Percentiles rank a stretch among this genome's conserved stretches.
Evolutionary conservation across 2,797 vertebrate species (phyloP).

Genomic region (Pterois miles): DNA sequence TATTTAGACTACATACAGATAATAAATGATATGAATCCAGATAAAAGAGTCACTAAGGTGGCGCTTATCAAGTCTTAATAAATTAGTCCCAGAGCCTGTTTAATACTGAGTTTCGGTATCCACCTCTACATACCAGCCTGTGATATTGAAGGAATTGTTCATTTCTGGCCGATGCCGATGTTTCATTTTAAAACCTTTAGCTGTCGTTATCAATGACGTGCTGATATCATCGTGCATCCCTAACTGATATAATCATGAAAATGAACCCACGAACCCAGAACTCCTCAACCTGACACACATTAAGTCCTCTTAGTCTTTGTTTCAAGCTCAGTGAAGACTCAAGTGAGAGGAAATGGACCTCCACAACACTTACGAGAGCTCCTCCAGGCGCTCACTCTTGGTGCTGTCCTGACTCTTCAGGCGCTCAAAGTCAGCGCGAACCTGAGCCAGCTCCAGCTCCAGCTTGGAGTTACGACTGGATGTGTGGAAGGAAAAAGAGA

Average conservation of each 20-base stretch:
- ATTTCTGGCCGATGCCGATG: no score
- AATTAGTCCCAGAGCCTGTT: no score
- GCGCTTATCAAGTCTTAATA: no score
- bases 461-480: constrained; percentile 91
- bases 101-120: no score
- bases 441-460: constrained; percentile 91
- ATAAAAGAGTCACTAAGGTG: no score
- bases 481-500: not conserved
- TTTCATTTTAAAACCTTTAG: no score
- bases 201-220: no score
- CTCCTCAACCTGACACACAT: not conserved
- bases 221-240: no score
- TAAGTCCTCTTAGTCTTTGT: not conserved
- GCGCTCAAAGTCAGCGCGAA: constrained; percentile 91
- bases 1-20: no score
- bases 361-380: constrained; percentile 90
- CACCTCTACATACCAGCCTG: no score
- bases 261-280: not conserved
- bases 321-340: not conserved
- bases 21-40: no score
- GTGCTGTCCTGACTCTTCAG: constrained; percentile 91
- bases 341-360: not conserved
- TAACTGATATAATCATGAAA: not conserved
- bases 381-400: constrained; percentile 91
- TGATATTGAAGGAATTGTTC: no score